phyloP scores from a whole-genome alignment of 2,113 vertebrate genomes.

The Procavia capensis region DNA sequence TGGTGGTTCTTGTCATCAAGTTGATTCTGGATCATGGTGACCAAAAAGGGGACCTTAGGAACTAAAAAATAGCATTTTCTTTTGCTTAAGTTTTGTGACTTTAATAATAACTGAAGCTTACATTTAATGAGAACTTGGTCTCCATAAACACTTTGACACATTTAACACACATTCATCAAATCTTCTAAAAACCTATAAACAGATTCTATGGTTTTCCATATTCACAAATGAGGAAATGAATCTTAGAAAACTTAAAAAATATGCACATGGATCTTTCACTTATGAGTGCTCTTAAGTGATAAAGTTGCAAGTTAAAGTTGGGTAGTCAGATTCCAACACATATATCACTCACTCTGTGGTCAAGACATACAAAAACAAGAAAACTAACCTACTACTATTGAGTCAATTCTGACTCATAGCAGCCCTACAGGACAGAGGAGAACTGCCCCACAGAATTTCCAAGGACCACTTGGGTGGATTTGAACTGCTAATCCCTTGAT shows the following conservation, averaged over 20 bases:
- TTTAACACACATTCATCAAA: background rate
- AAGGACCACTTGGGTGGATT: too few relatives aligned
- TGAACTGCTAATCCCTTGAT: too few relatives aligned
- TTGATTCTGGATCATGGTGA: too few relatives aligned
- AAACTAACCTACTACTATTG: too few relatives aligned
- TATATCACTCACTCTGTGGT: too few relatives aligned
- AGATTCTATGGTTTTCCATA: background rate
- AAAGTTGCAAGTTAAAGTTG: background rate
- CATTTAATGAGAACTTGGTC: background rate
- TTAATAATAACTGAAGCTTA: background rate
- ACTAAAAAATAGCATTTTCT: background rate
- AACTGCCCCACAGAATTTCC: too few relatives aligned
- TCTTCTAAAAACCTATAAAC: background rate
- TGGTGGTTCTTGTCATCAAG: too few relatives aligned
- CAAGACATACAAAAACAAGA: too few relatives aligned
- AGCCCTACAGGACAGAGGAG: too few relatives aligned
- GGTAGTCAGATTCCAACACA: background rate
- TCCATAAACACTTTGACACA: background rate
- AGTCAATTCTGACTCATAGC: too few relatives aligned
- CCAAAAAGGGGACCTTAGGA: background rate
- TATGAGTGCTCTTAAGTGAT: background rate
- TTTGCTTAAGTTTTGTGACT: background rate
- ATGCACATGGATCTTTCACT: background rate
- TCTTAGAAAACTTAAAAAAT: background rate
- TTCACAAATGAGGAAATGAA: background rate